Percentiles rank a stretch among this genome's conserved stretches.
These are phyloP conservation scores for Xiphophorus hellerii DNA, from an alignment of 2,113 vertebrate species.

Conservation along the genomic window DNA sequence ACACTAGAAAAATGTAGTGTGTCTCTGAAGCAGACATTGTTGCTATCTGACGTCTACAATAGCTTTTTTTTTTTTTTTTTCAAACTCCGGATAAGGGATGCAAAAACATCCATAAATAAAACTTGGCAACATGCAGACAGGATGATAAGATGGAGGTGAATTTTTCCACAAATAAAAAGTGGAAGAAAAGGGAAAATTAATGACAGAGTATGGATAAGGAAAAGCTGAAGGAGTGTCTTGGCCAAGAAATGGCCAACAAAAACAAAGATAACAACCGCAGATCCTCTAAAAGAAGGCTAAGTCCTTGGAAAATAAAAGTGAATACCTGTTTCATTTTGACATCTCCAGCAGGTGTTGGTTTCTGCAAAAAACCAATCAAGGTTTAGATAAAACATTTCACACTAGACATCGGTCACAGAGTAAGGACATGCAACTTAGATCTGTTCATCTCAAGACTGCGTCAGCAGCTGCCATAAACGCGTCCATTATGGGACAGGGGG, in stretches of 20 bases:
- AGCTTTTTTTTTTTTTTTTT: too few species aligned
- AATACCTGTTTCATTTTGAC: conserved; percentile 86
- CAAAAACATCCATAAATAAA: background rate
- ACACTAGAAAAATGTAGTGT: background rate
- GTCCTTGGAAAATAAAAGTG: conserved; percentile 38
- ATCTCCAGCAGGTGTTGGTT: conserved; percentile 85
- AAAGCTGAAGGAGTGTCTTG: conserved; percentile 18
- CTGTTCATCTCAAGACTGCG: conserved; percentile 4
- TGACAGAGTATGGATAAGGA: background rate
- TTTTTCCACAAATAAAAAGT: background rate
- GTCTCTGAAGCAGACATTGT: background rate
- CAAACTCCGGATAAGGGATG: background rate
- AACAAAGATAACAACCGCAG: background rate
- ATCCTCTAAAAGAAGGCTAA: conserved; percentile 24
- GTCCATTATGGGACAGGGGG: background rate
- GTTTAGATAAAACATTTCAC: conserved; percentile 75
- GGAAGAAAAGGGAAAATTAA: background rate
- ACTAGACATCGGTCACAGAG: conserved; percentile 49
- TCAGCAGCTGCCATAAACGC: too few species aligned
- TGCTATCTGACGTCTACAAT: background rate
- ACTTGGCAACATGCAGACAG: conserved; percentile 37
- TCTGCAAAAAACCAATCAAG: conserved; percentile 66
- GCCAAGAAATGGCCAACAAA: background rate
- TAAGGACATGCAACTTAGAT: conserved; percentile 30
- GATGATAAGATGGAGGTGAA: background rate